Base-by-base conservation (phyloP, 2,113 vertebrate species). In the Panurus biarmicus region DNA sequence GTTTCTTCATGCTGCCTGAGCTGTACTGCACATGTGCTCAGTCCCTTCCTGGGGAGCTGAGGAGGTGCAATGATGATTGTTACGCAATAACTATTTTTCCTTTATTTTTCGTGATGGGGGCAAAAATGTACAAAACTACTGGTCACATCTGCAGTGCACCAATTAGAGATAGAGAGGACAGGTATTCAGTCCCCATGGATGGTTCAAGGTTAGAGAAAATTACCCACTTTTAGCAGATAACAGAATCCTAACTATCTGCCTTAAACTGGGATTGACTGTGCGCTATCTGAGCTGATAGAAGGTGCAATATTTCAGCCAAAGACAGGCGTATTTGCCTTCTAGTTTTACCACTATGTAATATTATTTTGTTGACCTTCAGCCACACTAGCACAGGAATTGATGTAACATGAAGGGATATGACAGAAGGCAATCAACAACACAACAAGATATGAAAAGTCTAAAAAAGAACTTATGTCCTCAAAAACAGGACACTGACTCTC, bases 171-270 rank as follows among this genome's bases (percentile, higher is more conserved):
- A 90, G 92, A 89, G 72, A 72, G 51, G 64, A 87, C 48, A 77
- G 33, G 53, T 51, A 80, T 95, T 93, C 71, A 80, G 67, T 66
- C 54, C 81, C 74, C 24, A 72, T 35, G 72, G 84, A 92, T 70
- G 31, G 88, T 35, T 95, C 86, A 95, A 96, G 94, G 93, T 94
- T 89, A 85, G 74, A 95, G 88, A 89, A 96, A 97, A 97, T 96
- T 84, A 95, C 88, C 86, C 89, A 89, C 85, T 95, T 96, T 85
- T 87, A 93, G 93, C 42, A 92, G 93, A 96, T 95, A 94, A 92
- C 89, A 96, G 79, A 83, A 96, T 94, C 85, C 91, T 79, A 96
- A 94, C 89, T 93, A 89, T 94, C 78, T 93, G 66, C 83, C 88
- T 95, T 91, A 96, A 94, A 95, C 61, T 89, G 56, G 87, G 78